Base-by-base conservation (phyloP, 2,113 vertebrate genomes). In the Paralichthys olivaceus region DNA sequence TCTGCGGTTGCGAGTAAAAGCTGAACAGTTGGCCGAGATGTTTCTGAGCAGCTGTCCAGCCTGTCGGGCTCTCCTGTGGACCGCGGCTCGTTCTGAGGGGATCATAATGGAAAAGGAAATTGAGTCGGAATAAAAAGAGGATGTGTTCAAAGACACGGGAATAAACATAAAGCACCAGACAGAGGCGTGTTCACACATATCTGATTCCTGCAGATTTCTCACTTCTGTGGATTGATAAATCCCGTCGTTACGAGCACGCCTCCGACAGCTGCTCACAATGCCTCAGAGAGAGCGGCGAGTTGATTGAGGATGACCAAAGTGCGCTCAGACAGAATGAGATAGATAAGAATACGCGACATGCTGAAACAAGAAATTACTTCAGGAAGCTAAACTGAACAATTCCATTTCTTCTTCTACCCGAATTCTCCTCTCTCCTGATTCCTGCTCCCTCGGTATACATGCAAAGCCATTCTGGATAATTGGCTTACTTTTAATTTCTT, bases 191-290 rank as follows among this genome's bases (percentile, higher is more conserved):
- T 74, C 74, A 8, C 71, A 84, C 90, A 89, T 78, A 80, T 88
- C 84, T 81, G 81, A 90, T 87, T 86, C 67, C 84, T 84, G 77
- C 83, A 76, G 81, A 80, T 91, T 88, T 87, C 82, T 69, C 80
- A 71, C 85, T 83, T 89, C 84, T 58, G 70, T 76, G 84, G 77
- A 63, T 87, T 70, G 83, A 91, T 84, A 88, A 90, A 91, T 92
- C 82, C 89, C 83, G 13, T 75, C 60, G 63, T 84, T 73, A 87
- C 53, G 4, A 57, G 71, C 49, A 7, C 57, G 26, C 63, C 66
- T 64, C 28, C 0, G 76, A 83, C 89, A 91, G 87, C 84, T 88
- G 87, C 87, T 85, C 80, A n/a, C 80, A 26, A 57, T 57, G 29
- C 72, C 73, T 2, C 66, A 2, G 66, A 51, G 58, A 56, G 54